A percentile compares a stretch with the other conserved stretches of the same genome.
These are phyloP conservation scores for Drosophila lacicola DNA, from an alignment of 2,888 invertebrate species.

Conservation along the genomic window DNA sequence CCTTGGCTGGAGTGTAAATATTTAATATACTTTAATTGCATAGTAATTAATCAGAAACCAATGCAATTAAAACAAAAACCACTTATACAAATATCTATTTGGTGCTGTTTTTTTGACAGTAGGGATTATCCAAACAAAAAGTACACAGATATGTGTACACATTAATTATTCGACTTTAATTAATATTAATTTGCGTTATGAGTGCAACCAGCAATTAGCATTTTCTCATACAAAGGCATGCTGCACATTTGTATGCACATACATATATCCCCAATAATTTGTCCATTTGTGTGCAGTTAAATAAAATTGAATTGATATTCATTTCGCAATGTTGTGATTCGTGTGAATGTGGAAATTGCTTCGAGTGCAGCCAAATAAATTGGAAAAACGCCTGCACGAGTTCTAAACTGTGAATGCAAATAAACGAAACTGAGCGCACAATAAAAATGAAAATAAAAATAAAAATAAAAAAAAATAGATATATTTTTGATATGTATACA, in stretches of 20 bases:
- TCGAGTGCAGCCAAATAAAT: slow-evolving; percentile 51
- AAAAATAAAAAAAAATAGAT: slow-evolving; percentile 7
- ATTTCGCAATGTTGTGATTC: slow-evolving; percentile 48
- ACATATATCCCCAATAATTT: slow-evolving; percentile 25
- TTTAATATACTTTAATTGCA: slow-evolving; percentile 56
- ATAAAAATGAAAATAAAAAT: slow-evolving; percentile 11
- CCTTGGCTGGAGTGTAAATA: slow-evolving; percentile 29
- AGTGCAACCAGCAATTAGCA: slow-evolving; percentile 41
- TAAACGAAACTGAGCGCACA: slow-evolving; percentile 28
- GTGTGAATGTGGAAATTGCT: slow-evolving; percentile 43
- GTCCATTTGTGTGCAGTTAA: slow-evolving; percentile 35
- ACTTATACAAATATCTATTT: slow-evolving; percentile 21
- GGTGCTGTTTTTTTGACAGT: not conserved
- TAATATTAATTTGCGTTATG: slow-evolving; percentile 60
- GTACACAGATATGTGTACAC: not conserved
- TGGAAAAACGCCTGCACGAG: slow-evolving; percentile 49
- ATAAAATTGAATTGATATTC: slow-evolving; percentile 60
- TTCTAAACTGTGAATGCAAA: slow-evolving; percentile 40
- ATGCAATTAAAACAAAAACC: slow-evolving; percentile 49
- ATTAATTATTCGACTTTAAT: slow-evolving; percentile 54
- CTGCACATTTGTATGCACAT: not conserved
- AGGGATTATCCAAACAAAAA: slow-evolving; percentile 2
- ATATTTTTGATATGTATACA: not conserved
- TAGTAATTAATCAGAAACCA: slow-evolving; percentile 61
- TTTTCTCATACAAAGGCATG: slow-evolving; percentile 7